Conservation (phyloP, 2,113 vertebrate genomes). For the Colistium nudipinnis region DNA sequence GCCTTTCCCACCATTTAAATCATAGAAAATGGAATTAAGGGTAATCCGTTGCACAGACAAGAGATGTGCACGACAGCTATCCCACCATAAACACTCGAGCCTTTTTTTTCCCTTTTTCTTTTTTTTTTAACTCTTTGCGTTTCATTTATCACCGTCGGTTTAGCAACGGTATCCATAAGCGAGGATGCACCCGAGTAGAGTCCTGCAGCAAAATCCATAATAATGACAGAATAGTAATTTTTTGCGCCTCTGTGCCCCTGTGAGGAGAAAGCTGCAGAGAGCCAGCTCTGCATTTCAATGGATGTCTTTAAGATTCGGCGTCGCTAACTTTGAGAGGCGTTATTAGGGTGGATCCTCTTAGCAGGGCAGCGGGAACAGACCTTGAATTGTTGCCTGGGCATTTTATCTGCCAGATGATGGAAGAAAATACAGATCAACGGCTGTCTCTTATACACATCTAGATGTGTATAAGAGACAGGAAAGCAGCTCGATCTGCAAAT, state of each 20-base stretch:
- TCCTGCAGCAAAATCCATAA: constrained; percentile 43
- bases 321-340: constrained; percentile 27
- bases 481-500: no score
- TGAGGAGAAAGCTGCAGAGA: constrained; percentile 20
- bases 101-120: not conserved
- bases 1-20: constrained; percentile 16
- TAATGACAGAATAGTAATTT: constrained; percentile 34
- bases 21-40: constrained; percentile 28
- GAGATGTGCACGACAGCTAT: constrained; percentile 25
- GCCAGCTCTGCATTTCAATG: constrained; percentile 44
- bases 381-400: constrained; percentile 12
- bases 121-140: constrained; percentile 21
- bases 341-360: constrained; percentile 26
- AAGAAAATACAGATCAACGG: not conserved
- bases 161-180: constrained; percentile 10
- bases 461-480: no score
- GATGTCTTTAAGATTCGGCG: constrained; percentile 31
- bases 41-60: constrained; percentile 44
- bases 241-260: constrained; percentile 23
- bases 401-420: constrained; percentile 11
- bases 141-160: constrained; percentile 15
- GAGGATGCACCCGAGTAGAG: constrained; percentile 25
- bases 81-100: not conserved
- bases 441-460: no score
- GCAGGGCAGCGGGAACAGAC: constrained; percentile 21